Evolutionary conservation across 2,797 vertebrate genomes (phyloP), one percentile per base, ranked within the genome.

Genomic region (Cryptoprocta ferox): DNA sequence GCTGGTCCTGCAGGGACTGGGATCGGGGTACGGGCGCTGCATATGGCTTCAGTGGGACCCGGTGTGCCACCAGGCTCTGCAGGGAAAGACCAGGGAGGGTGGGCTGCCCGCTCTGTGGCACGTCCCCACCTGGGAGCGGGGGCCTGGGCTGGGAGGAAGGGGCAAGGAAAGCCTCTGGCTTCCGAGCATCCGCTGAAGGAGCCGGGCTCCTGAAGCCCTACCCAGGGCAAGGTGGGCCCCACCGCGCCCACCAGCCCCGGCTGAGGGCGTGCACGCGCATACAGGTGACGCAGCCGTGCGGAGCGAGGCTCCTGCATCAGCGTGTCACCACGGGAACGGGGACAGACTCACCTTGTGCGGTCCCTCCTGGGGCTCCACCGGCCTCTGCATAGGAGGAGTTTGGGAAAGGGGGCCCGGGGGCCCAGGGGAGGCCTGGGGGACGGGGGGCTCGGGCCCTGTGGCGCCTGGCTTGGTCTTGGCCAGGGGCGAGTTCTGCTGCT

Each of bases 1-100:
- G 99, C 98, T 99, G 99, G 98, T 99, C 99, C 98, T 99, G 99
- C 92, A 99, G 99, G 98, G 99, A 99, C 98, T 99, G 99, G 97
- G 99, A 99, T 98, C 99, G 99, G 95, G 99, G 99, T 95, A 99
- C 99, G 89, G 99, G 99, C 50, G 99, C 99, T 81, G 99, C 99
- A 50, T 99, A 99, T 92, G 99, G 99, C 99, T 99, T 99, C 98
- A 99, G 98, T 35, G 99, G 99, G 98, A 99, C 99, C 97, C 99
- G 99, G 98, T 99, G 99, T 97, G 99, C 99, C 98, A 99, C 99
- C 98, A 99, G 99, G 99, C 99, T 99, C 99, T 99, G 98, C 50
- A 97, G 96, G 97, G 97, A 94, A 92, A 98, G 97, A 98, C 91
- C 95, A 94, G 96, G 97, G 95, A 93, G 84, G 95, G 84, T 92